phyloP scores from a whole-genome alignment of 1,140 invertebrate species.

The Leptoteleia sp. region DNA sequence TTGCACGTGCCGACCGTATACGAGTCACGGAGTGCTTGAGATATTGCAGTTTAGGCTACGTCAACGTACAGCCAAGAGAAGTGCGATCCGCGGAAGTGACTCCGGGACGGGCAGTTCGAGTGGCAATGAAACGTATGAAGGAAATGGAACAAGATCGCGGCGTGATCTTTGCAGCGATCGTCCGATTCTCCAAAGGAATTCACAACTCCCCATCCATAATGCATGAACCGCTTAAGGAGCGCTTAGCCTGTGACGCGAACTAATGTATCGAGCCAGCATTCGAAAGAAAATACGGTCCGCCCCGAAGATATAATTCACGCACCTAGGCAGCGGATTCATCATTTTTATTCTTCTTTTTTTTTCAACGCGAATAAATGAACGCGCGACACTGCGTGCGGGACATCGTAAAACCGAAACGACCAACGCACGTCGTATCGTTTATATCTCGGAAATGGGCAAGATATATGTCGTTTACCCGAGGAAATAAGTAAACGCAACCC shows the following conservation, averaged over 20 bases:
- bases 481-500: conserved; percentile 89
- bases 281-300: conserved; percentile 64
- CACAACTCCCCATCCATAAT: conserved; percentile 64
- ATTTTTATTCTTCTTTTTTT: too few species aligned
- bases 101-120: conserved; percentile 55
- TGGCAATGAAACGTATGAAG: conserved; percentile 49
- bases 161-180: conserved; percentile 54
- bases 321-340: conserved; percentile 45
- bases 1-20: conserved; percentile 35
- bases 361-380: conserved; percentile 24
- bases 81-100: conserved; percentile 69
- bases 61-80: conserved; percentile 36
- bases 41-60: conserved; percentile 59
- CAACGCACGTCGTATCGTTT: conserved; percentile 26
- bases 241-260: conserved; percentile 64
- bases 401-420: conserved; percentile 45
- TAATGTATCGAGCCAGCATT: conserved; percentile 70
- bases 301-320: conserved; percentile 57
- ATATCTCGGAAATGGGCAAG: conserved; percentile 31
- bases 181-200: conserved; percentile 57
- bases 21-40: conserved; percentile 40
- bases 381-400: conserved; percentile 2
- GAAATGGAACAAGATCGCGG: conserved; percentile 63
- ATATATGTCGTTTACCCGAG: conserved; percentile 37
- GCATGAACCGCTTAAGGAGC: conserved; percentile 64